Evolutionary conservation across 1,140 invertebrate genomes (phyloP).

Genomic region (Orchestia grillus): DNA sequence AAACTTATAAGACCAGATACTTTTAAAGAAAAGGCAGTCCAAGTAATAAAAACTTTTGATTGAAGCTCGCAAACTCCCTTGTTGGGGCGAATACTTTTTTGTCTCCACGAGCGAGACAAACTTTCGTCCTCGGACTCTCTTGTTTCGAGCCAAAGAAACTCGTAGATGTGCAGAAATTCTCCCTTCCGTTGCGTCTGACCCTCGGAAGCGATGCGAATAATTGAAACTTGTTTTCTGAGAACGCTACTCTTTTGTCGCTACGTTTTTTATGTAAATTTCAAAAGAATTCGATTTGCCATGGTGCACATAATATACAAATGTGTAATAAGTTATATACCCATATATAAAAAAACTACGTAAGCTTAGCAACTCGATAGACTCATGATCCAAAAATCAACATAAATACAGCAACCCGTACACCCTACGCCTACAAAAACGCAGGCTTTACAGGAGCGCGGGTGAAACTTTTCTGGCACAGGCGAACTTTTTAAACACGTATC

Average conservation of each 20-base stretch:
- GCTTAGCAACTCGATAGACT: too few relatives aligned
- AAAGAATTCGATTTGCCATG: neutral
- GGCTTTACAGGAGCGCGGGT: too few relatives aligned
- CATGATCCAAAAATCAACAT: too few relatives aligned
- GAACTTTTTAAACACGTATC: too few relatives aligned
- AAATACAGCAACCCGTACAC: too few relatives aligned
- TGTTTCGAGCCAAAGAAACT: neutral
- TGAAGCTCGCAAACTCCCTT: neutral
- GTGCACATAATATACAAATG: neutral
- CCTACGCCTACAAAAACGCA: too few relatives aligned
- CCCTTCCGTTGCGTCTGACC: neutral
- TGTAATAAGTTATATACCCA: too few relatives aligned
- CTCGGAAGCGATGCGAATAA: neutral
- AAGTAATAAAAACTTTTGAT: conserved; percentile 11
- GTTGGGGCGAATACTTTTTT: neutral
- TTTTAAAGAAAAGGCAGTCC: neutral
- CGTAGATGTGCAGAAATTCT: neutral
- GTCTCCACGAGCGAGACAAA: neutral
- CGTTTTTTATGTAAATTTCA: neutral
- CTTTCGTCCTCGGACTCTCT: neutral
- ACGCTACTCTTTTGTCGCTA: neutral
- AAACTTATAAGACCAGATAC: neutral
- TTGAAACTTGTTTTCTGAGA: neutral
- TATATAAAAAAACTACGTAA: too few relatives aligned
- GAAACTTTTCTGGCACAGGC: too few relatives aligned